phyloP scores from a whole-genome alignment of 2,888 invertebrate genomes.

The Acleris literana region DNA sequence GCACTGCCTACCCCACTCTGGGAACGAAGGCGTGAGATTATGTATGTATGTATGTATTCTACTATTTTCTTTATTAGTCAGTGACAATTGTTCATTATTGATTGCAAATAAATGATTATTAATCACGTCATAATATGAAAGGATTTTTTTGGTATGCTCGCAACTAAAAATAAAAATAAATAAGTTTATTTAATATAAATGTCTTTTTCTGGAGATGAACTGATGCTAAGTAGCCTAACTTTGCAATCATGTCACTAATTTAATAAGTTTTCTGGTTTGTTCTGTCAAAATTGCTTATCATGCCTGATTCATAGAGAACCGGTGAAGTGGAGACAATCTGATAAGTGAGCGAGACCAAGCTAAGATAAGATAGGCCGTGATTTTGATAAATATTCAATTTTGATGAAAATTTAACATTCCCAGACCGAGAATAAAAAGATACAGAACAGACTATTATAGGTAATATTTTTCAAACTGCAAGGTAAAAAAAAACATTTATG shows the following conservation, averaged over 20 bases:
- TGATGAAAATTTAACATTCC: not conserved
- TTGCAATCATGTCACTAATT: not conserved
- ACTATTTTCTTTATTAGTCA: no score
- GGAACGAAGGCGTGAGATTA: no score
- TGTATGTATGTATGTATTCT: no score
- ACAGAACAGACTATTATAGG: not conserved
- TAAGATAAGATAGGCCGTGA: constrained; percentile 22
- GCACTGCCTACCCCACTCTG: no score
- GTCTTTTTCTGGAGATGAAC: no score
- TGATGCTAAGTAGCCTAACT: no score
- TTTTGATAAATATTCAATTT: constrained; percentile 21
- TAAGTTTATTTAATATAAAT: no score
- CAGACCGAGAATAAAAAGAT: not conserved
- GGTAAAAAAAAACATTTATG: no score
- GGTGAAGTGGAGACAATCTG: constrained; percentile 17
- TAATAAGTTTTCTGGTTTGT: not conserved
- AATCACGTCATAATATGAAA: no score
- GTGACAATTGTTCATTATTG: no score
- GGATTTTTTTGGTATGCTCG: not conserved
- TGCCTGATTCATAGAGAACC: not conserved
- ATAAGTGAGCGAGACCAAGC: constrained; percentile 26
- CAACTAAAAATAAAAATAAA: not conserved
- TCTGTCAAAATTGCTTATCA: not conserved
- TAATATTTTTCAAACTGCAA: no score
- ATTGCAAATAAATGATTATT: no score